Conservation (phyloP, 2,888 invertebrate genomes). For the Meghimatium bilineatum region DNA sequence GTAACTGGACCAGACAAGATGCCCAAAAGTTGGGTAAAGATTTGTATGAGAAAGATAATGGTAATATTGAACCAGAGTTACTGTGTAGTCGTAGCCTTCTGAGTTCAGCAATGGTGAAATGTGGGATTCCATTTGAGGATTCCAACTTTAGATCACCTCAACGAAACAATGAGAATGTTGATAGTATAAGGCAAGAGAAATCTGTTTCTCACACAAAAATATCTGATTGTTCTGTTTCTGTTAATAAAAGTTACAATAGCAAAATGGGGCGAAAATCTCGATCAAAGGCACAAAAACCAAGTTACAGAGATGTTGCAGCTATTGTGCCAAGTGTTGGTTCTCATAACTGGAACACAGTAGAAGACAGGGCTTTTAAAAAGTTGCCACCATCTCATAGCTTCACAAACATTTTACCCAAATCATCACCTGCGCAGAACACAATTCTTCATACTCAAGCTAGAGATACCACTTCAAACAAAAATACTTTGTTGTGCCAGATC, state of each 20-base stretch:
- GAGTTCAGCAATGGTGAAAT: slow-evolving; percentile 14
- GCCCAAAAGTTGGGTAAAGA: too few species aligned
- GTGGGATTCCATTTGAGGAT: slow-evolving; percentile 31
- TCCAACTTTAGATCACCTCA: background rate
- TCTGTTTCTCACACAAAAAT: background rate
- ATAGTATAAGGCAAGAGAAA: background rate
- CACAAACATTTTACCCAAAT: slow-evolving; percentile 1
- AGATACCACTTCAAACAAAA: background rate
- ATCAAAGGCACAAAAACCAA: slow-evolving; percentile 1
- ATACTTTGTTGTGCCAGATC: background rate
- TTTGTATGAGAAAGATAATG: background rate
- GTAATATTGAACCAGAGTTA: background rate
- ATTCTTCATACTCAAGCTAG: background rate
- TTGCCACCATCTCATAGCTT: background rate
- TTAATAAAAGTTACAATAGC: background rate
- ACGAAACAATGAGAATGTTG: background rate
- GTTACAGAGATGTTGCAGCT: background rate
- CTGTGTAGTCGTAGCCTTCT: background rate
- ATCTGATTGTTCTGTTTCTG: background rate
- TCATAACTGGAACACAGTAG: background rate
- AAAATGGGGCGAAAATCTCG: slow-evolving; percentile 1
- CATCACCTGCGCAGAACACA: background rate
- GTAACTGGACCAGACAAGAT: background rate
- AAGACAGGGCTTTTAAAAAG: background rate
- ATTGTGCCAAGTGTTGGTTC: slow-evolving; percentile 1